Conservation (phyloP, 2,113 vertebrate genomes). For the Aspiorhynchus laticeps region DNA sequence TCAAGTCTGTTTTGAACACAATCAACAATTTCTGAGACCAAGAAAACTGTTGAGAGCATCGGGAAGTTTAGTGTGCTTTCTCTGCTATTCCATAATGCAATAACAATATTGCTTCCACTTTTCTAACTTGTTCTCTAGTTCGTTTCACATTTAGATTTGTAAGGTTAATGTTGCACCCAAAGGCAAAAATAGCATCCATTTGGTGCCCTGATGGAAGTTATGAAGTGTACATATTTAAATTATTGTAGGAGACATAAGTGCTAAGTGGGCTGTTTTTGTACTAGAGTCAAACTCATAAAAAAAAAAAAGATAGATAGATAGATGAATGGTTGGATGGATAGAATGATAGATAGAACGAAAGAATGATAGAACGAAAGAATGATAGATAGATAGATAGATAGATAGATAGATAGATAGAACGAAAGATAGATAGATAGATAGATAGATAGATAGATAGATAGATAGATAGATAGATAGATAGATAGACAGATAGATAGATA, state of each 20-base stretch:
- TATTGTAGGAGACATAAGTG: constrained; percentile 22
- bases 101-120: constrained; percentile 50
- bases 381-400: too few species aligned
- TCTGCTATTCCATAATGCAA: constrained; percentile 48
- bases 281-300: neutral
- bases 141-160: constrained; percentile 13
- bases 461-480: too few species aligned
- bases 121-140: constrained; percentile 40
- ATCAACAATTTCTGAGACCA: constrained; percentile 45
- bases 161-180: constrained; percentile 34
- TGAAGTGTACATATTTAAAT: constrained; percentile 13
- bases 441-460: too few species aligned
- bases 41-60: constrained; percentile 37
- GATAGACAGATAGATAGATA: too few species aligned
- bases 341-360: too few species aligned
- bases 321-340: too few species aligned
- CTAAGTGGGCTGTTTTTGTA: constrained; percentile 1
- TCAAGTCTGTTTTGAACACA: constrained; percentile 43
- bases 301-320: too few species aligned
- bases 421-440: too few species aligned
- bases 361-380: too few species aligned
- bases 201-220: constrained; percentile 28
- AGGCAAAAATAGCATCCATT: constrained; percentile 48
- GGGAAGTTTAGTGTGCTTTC: constrained; percentile 28
- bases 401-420: too few species aligned